Evolutionary conservation across 2,888 invertebrate genomes (phyloP).

Genomic region (Trichogramma evanescens): DNA sequence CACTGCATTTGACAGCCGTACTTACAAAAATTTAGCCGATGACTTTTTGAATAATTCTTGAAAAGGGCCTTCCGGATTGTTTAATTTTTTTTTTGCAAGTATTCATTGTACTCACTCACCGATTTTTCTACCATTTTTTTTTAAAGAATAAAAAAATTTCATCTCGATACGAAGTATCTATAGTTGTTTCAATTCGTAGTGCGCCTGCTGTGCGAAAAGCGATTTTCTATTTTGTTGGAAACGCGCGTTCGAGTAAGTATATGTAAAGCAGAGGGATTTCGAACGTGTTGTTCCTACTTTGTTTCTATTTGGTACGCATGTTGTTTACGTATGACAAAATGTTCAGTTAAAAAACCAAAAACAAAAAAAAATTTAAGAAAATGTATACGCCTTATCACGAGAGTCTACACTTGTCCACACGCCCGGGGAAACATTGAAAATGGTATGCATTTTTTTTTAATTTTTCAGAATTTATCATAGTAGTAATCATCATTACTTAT

Average conservation of each 20-base stretch:
- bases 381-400: conserved; percentile 19
- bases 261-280: conserved; percentile 9
- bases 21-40: no score
- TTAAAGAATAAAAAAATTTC: conserved; percentile 30
- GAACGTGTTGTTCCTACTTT: conserved; percentile 12
- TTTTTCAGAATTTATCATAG: conserved; percentile 21
- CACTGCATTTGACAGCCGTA: not conserved
- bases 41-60: conserved; percentile 13
- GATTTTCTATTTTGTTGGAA: conserved; percentile 5
- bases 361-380: conserved; percentile 8
- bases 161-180: conserved; percentile 15
- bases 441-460: conserved; percentile 35
- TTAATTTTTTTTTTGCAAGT: conserved; percentile 12
- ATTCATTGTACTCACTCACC: conserved; percentile 31
- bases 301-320: not conserved
- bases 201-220: conserved; percentile 8
- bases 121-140: conserved; percentile 27
- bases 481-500: conserved; percentile 13
- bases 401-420: conserved; percentile 36
- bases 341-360: not conserved
- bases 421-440: conserved; percentile 42
- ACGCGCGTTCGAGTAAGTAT: conserved; percentile 16
- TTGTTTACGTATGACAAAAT: not conserved
- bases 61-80: conserved; percentile 25
- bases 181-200: not conserved